Evolutionary conservation across 2,888 invertebrate genomes (phyloP), one percentile per base, ranked within the genome.

Genomic region (Zygothrica quintamaculata): DNA sequence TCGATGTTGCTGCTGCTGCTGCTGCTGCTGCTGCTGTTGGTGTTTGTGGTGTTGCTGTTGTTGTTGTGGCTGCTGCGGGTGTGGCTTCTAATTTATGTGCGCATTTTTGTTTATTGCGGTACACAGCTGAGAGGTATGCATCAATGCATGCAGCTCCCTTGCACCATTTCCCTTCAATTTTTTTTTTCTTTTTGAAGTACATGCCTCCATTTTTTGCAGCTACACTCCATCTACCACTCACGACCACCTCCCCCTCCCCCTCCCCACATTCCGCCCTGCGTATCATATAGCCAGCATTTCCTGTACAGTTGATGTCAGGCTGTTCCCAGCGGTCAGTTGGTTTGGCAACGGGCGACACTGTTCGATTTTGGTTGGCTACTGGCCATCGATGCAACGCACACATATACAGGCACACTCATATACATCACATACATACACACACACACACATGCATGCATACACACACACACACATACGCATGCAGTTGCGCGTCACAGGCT

Each of bases 361-460:
- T 81, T 81, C 86, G 80, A 81, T 81, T 81, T 86, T 81, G 80
- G 80, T 81, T 81, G 80, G 80, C 61, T 82, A 47, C 64, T 68
- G 60, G 37, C 36, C 57, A 85, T 71, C 72, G 72, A 75, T 74
- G 84, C 80, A 64, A n/a, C 42, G 58, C 47, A 50, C 44, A 50
- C 56, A 52, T 18, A 47, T 18, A 47, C 42, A 40, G 8, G 25
- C 18, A 26, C 39, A 29, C 29, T 15, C 31, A 26, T 12, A 33
- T 48, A 40, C 15, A 36, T 18, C 36, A 46, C 53, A 39, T 33
- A 33, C 11, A 13, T 25, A 39, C 43, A 36, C 12, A 34, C 26
- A 31, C 36, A 15, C 16, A 31, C 31, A 36, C 25, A 40, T 8
- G 12, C 1, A 18, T 11, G 29, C 1, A 25, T n/a, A 34, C 7